Percentiles rank a stretch among this genome's conserved stretches.
These are phyloP conservation scores for Diachrysia chrysitis DNA, from an alignment of 2,888 invertebrate species.

Conservation along the genomic window DNA sequence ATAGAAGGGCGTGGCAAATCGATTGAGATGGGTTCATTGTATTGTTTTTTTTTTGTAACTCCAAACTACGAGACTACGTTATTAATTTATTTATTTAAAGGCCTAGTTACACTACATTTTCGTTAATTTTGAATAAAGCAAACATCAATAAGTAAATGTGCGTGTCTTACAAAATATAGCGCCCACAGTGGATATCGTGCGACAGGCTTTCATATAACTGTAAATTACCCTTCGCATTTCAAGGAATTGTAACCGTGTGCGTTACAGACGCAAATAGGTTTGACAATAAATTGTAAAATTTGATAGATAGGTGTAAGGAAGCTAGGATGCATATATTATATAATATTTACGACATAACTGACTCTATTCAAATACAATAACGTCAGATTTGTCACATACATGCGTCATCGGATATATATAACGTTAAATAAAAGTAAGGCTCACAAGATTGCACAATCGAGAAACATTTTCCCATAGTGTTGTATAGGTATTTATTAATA, in stretches of 20 bases:
- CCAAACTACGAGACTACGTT: not conserved
- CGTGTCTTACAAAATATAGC: slow-evolving; percentile 8
- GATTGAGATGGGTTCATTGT: slow-evolving; percentile 5
- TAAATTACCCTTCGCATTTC: slow-evolving; percentile 39
- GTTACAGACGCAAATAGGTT: slow-evolving; percentile 66
- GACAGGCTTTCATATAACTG: slow-evolving; percentile 20
- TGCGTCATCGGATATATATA: slow-evolving; percentile 46
- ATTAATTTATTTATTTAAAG: slow-evolving; percentile 23
- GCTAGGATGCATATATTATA: slow-evolving; percentile 47
- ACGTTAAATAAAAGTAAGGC: slow-evolving; percentile 50
- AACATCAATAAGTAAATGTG: not conserved
- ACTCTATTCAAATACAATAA: slow-evolving; percentile 41
- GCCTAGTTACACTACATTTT: slow-evolving; percentile 7
- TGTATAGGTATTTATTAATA: slow-evolving; percentile 49
- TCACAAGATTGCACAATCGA: slow-evolving; percentile 52
- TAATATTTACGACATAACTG: slow-evolving; percentile 52
- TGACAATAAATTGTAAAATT: slow-evolving; percentile 74
- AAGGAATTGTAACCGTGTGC: slow-evolving; percentile 59
- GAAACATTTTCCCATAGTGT: slow-evolving; percentile 42
- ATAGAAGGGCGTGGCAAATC: slow-evolving; percentile 4
- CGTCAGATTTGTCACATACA: slow-evolving; percentile 43
- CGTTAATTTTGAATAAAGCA: not conserved
- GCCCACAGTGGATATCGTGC: not conserved
- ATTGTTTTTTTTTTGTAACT: not conserved
- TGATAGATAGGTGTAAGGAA: slow-evolving; percentile 58